phyloP scores from a whole-genome alignment of 1,140 invertebrate species.

The Lepidostoma basale region DNA sequence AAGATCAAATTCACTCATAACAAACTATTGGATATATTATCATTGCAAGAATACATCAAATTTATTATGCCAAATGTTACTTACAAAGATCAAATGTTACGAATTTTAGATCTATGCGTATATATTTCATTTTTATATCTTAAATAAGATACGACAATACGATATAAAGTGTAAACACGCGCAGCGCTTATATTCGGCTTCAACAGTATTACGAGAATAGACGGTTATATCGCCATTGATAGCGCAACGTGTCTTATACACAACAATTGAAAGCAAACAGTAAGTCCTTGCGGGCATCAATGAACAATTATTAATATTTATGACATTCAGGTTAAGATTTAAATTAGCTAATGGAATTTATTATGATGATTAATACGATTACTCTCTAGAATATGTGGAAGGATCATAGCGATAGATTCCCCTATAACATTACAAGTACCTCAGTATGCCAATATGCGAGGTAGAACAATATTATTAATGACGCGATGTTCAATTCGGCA shows the following conservation, averaged over 20 bases:
- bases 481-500: neutral
- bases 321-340: slow-evolving; percentile 36
- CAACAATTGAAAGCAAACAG: slow-evolving; percentile 12
- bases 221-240: too few species aligned
- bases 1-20: too few species aligned
- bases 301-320: slow-evolving; percentile 2
- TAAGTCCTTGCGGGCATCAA: neutral
- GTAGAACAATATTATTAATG: neutral
- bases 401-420: slow-evolving; percentile 17
- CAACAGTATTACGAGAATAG: neutral
- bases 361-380: slow-evolving; percentile 39
- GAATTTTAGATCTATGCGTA: too few species aligned
- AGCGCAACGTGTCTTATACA: too few species aligned
- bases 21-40: too few species aligned
- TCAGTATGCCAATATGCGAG: neutral
- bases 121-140: slow-evolving; percentile 11
- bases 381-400: slow-evolving; percentile 33
- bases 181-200: slow-evolving; percentile 9
- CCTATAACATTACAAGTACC: neutral
- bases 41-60: too few species aligned
- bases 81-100: too few species aligned
- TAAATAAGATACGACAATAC: slow-evolving; percentile 14
- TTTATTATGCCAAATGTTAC: too few species aligned
- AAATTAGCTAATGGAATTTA: slow-evolving; percentile 45
- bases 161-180: slow-evolving; percentile 7